Percentiles rank a stretch among this genome's conserved stretches.
phyloP scores from a whole-genome alignment of 1,140 invertebrate genomes.

The Metaphire vulgaris region DNA sequence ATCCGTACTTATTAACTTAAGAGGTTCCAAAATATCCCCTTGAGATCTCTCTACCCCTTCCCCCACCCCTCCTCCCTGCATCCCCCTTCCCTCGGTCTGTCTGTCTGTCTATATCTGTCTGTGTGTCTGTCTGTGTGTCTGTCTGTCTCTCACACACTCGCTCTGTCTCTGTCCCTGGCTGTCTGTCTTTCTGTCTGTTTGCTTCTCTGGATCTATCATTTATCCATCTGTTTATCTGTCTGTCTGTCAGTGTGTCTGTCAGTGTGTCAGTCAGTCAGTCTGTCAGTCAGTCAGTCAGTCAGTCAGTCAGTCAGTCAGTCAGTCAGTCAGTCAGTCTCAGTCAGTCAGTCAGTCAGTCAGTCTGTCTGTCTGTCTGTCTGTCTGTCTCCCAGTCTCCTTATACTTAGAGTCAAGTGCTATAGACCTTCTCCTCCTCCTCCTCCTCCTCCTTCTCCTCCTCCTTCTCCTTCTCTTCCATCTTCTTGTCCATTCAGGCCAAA shows the following conservation, averaged over 20 bases:
- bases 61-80: too few species aligned
- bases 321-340: conserved; percentile 1
- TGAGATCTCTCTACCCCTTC: too few species aligned
- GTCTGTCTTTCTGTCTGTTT: too few species aligned
- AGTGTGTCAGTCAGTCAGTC: background rate
- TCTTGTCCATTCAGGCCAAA: too few species aligned
- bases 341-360: conserved; percentile 1
- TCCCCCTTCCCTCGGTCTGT: too few species aligned
- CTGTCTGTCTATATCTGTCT: too few species aligned
- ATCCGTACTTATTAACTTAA: too few species aligned
- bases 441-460: background rate
- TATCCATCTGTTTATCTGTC: background rate
- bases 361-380: background rate
- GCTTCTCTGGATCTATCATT: background rate
- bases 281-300: background rate
- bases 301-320: background rate
- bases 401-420: background rate
- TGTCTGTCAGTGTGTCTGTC: background rate
- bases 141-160: too few species aligned
- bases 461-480: background rate
- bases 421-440: background rate
- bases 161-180: too few species aligned
- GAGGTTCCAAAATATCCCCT: too few species aligned
- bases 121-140: too few species aligned
- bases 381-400: background rate